Conservation (phyloP, 2,797 vertebrate genomes). For the Anabas testudineus region DNA sequence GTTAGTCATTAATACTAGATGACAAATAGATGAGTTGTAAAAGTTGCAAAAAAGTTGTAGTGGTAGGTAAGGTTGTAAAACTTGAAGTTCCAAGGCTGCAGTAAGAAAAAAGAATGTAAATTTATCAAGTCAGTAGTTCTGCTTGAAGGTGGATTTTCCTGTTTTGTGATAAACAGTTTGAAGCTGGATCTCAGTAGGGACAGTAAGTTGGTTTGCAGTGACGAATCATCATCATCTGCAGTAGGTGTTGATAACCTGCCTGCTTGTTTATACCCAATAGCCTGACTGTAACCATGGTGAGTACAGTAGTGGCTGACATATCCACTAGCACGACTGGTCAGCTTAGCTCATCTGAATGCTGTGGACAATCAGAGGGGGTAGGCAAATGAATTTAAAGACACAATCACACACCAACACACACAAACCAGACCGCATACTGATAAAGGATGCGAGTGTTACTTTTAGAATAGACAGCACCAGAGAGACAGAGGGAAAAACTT, state of each 20-base stretch:
- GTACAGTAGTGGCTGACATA: neutral
- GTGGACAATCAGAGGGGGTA: slow-evolving; percentile 23
- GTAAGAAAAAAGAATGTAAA: too few relatives aligned
- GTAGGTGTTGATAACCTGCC: neutral
- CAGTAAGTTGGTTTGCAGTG: slow-evolving; percentile 3
- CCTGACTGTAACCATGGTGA: neutral
- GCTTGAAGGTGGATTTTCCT: slow-evolving; percentile 13
- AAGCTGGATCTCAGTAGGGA: neutral
- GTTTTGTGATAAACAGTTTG: neutral
- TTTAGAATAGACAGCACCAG: neutral
- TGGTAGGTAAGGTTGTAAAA: too few relatives aligned
- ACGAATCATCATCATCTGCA: slow-evolving; percentile 20
- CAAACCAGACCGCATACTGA: slow-evolving; percentile 30
- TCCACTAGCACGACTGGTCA: neutral
- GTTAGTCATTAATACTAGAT: too few relatives aligned
- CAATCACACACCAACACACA: slow-evolving; percentile 9
- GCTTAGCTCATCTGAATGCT: slow-evolving; percentile 19
- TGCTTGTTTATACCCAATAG: neutral
- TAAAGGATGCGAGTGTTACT: slow-evolving; percentile 17
- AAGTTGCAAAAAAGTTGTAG: too few relatives aligned
- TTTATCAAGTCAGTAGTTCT: neutral
- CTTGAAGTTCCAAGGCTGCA: too few relatives aligned
- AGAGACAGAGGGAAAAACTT: neutral
- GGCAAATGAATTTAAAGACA: slow-evolving; percentile 54
- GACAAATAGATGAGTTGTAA: too few relatives aligned